phyloP scores from a whole-genome alignment of 2,888 invertebrate species.

The Ochropleura plecta region DNA sequence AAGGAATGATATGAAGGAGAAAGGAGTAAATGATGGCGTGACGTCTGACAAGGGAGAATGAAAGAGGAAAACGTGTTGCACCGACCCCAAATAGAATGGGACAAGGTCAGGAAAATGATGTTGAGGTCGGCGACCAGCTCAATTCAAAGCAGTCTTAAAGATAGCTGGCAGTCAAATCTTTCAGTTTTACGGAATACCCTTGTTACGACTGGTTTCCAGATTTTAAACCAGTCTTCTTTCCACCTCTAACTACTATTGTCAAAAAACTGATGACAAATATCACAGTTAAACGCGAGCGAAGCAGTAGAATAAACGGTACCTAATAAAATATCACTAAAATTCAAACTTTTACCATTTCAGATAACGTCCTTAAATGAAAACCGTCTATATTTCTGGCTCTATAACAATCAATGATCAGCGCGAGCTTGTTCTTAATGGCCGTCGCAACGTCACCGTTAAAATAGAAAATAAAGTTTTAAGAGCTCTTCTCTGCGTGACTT shows the following conservation, averaged over 20 bases:
- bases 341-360: conserved; percentile 6
- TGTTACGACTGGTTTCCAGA: not conserved
- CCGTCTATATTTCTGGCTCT: conserved; percentile 1
- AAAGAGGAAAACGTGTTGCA: too few relatives aligned
- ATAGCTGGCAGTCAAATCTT: too few relatives aligned
- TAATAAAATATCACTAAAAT: conserved; percentile 28
- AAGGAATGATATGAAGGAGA: too few relatives aligned
- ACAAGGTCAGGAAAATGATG: too few relatives aligned
- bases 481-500: conserved; percentile 27
- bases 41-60: too few relatives aligned
- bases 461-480: conserved; percentile 50
- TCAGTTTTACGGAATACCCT: not conserved
- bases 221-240: not conserved
- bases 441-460: conserved; percentile 14
- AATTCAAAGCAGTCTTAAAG: too few relatives aligned
- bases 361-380: conserved; percentile 30
- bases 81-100: too few relatives aligned
- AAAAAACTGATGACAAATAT: not conserved
- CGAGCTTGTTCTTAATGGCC: conserved; percentile 38
- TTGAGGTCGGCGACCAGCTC: too few relatives aligned
- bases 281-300: not conserved
- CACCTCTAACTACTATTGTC: not conserved
- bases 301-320: not conserved
- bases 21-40: too few relatives aligned
- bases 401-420: conserved; percentile 39